Evolutionary conservation across 2,797 vertebrate genomes (phyloP).

Genomic region (Hydrolagus colliei): DNA sequence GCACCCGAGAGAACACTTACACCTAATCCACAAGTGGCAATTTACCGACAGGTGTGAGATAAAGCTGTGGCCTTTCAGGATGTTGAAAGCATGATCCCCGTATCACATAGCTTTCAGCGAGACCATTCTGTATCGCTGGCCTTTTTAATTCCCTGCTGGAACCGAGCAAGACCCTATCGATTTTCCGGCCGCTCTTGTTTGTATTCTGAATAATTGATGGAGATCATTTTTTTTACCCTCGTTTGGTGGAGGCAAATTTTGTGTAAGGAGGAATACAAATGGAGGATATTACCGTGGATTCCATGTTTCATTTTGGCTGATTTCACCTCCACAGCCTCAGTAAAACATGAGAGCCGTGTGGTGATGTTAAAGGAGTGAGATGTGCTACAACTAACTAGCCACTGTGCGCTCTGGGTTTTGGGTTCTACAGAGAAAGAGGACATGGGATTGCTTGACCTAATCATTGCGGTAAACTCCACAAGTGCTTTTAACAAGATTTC

Average conservation of each 20-base stretch:
- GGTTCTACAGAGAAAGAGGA: constrained; percentile 34
- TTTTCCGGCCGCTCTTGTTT: constrained; percentile 62
- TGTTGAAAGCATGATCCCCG: constrained; percentile 31
- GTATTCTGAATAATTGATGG: constrained; percentile 65
- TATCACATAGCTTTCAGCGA: constrained; percentile 32
- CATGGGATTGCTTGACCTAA: constrained; percentile 35
- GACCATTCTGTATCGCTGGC: constrained; percentile 32
- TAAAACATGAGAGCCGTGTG: constrained; percentile 40
- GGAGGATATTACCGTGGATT: constrained; percentile 50
- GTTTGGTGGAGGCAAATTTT: constrained; percentile 63
- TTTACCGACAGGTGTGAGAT: constrained; percentile 25
- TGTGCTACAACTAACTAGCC: constrained; percentile 33
- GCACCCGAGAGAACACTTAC: constrained; percentile 1
- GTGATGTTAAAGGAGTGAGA: constrained; percentile 45
- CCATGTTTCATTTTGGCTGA: constrained; percentile 52
- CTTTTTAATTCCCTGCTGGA: constrained; percentile 43
- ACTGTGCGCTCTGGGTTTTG: not conserved
- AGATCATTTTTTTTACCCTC: constrained; percentile 54
- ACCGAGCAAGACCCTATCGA: constrained; percentile 57
- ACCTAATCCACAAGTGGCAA: not conserved
- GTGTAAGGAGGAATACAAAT: constrained; percentile 63
- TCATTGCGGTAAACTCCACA: constrained; percentile 19
- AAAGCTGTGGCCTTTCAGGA: constrained; percentile 27
- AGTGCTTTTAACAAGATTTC: not conserved
- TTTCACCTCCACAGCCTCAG: constrained; percentile 52